phyloP scores from a whole-genome alignment of 23 tunicate species.

The Styela plicata region DNA sequence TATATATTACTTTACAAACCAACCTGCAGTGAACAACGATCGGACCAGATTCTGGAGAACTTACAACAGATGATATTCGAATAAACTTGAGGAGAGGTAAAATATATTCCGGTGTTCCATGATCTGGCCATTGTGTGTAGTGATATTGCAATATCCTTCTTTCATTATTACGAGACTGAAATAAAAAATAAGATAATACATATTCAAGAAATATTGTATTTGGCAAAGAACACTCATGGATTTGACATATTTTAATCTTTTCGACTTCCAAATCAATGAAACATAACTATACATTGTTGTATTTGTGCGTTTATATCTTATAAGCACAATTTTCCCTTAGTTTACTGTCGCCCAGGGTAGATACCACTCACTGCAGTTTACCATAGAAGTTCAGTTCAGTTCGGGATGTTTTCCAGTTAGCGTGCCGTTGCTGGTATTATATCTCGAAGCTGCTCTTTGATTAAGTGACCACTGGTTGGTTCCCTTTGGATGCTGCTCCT shows the following conservation, averaged over 20 bases:
- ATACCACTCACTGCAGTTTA: too few relatives aligned
- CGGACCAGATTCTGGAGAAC: conserved; percentile 50
- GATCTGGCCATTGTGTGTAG: conserved; percentile 94
- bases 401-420: too few relatives aligned
- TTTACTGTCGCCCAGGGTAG: too few relatives aligned
- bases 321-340: too few relatives aligned
- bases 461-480: too few relatives aligned
- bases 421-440: too few relatives aligned
- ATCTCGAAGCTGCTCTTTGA: too few relatives aligned
- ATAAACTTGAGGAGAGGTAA: conserved; percentile 87
- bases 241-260: too few relatives aligned
- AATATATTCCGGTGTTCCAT: conserved; percentile 88
- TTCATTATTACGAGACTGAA: conserved; percentile 40
- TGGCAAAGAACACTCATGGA: not conserved
- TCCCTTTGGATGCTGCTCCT: too few relatives aligned
- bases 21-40: conserved; percentile 92
- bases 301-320: too few relatives aligned
- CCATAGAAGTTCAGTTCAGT: too few relatives aligned
- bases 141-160: conserved; percentile 69
- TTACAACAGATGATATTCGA: conserved; percentile 42
- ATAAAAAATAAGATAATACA: not conserved
- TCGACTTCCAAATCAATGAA: not conserved
- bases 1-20: not conserved
- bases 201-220: conserved; percentile 7
- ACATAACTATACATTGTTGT: not conserved